Evolutionary conservation across 2,113 vertebrate genomes (phyloP).

Genomic region (Colius striatus): DNA sequence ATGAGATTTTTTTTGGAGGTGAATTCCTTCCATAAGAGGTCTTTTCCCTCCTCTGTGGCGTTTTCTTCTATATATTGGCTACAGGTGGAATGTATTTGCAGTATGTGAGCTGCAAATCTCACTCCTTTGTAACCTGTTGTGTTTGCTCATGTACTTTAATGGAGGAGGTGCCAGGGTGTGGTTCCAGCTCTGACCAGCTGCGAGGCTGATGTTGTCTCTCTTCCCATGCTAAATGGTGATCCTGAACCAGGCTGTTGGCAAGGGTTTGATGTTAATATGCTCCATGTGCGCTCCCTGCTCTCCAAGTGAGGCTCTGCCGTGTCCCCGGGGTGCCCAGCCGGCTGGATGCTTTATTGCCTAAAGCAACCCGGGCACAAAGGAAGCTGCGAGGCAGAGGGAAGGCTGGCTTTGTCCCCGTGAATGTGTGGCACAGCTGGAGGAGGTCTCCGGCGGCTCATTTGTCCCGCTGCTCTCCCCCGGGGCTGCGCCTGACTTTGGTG

Average conservation of each 20-base stretch:
- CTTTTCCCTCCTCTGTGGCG: not conserved
- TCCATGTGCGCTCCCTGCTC: rapidly evolving
- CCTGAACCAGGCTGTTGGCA: not conserved
- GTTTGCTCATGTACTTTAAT: rapidly evolving
- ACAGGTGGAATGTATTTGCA: not conserved
- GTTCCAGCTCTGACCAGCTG: rapidly evolving
- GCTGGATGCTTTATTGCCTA: not conserved
- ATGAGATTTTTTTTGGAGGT: not conserved
- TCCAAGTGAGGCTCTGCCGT: not conserved
- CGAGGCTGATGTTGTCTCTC: rapidly evolving
- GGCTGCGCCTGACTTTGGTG: not conserved
- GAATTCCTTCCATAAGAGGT: not conserved
- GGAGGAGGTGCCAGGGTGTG: not conserved
- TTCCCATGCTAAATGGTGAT: rapidly evolving
- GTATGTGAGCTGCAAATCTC: rapidly evolving
- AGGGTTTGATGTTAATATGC: not conserved
- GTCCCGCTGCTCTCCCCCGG: not conserved
- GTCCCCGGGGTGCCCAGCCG: not conserved
- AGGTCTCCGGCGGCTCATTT: not conserved
- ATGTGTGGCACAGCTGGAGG: not conserved
- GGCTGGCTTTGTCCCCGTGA: not conserved
- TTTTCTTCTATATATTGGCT: not conserved
- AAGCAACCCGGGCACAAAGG: not conserved
- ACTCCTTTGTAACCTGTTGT: not conserved
- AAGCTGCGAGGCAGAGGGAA: not conserved